phyloP scores from a whole-genome alignment of 1,140 invertebrate species.

The Stenopsyche tienmushanensis region DNA sequence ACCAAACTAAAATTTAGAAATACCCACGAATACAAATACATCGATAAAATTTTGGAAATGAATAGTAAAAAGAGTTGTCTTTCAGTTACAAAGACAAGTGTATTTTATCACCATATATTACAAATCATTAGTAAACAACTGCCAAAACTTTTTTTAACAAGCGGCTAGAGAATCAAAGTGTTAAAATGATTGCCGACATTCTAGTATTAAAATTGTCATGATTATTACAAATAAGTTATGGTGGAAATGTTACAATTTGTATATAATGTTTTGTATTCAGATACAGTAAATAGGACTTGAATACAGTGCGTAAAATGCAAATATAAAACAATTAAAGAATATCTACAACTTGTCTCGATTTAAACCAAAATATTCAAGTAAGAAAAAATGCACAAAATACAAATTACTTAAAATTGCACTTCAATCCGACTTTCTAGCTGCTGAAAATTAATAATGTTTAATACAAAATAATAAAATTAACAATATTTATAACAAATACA shows the following conservation, averaged over 20 bases:
- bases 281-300: background rate
- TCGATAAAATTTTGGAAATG: too few relatives aligned
- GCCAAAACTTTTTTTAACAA: slow-evolving; percentile 37
- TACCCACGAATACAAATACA: too few relatives aligned
- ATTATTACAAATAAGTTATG: slow-evolving; percentile 13
- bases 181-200: slow-evolving; percentile 21
- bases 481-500: too few relatives aligned
- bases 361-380: too few relatives aligned
- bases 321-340: background rate
- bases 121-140: slow-evolving; percentile 40
- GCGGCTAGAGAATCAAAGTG: slow-evolving; percentile 24
- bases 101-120: slow-evolving; percentile 32
- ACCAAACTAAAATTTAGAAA: too few relatives aligned
- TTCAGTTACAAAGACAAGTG: slow-evolving; percentile 40
- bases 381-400: too few relatives aligned
- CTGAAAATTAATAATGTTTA: too few relatives aligned
- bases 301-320: background rate
- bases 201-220: slow-evolving; percentile 22
- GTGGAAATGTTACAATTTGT: background rate
- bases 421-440: too few relatives aligned
- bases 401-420: too few relatives aligned
- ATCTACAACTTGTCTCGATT: background rate
- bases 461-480: too few relatives aligned
- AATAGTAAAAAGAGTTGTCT: slow-evolving; percentile 7
- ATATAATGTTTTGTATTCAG: too few relatives aligned